These are phyloP conservation scores for Capitella teleta DNA, from an alignment of 1,140 invertebrate genomes.

Conservation along the genomic window DNA sequence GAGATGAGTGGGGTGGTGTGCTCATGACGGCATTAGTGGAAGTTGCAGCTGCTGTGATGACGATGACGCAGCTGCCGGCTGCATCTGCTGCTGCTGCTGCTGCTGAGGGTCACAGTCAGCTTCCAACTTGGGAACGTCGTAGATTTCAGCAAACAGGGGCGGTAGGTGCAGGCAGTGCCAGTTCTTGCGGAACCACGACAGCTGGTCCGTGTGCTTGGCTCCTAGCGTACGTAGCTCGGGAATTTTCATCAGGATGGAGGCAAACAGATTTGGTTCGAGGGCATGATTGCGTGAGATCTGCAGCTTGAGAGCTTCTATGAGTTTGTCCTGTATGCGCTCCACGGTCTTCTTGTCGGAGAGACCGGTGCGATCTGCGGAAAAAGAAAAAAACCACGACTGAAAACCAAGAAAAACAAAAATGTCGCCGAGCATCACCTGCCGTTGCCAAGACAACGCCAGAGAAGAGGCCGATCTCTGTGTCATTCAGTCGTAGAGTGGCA, in stretches of 20 bases:
- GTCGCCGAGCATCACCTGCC: conserved; percentile 45
- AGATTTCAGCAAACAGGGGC: conserved; percentile 90
- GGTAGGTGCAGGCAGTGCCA: conserved; percentile 76
- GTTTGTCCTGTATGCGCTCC: conserved; percentile 63
- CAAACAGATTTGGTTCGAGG: conserved; percentile 52
- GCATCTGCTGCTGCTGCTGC: too few species aligned
- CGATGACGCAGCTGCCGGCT: too few species aligned
- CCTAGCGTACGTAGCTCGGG: conserved; percentile 72
- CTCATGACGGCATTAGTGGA: too few species aligned
- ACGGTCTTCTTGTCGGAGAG: conserved; percentile 73
- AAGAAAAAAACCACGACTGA: conserved; percentile 7
- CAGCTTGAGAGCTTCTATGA: conserved; percentile 72
- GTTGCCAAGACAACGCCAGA: conserved; percentile 74
- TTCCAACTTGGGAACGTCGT: conserved; percentile 88
- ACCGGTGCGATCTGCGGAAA: conserved; percentile 53
- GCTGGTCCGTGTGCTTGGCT: conserved; percentile 66
- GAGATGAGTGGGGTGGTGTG: too few species aligned
- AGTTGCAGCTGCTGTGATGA: too few species aligned
- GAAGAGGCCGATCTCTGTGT: conserved; percentile 82
- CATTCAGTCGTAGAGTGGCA: conserved; percentile 66
- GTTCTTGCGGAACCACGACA: conserved; percentile 70
- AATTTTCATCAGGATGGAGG: conserved; percentile 59
- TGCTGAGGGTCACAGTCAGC: too few species aligned
- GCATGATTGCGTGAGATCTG: conserved; percentile 52
- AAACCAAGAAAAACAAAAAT: neutral